phyloP scores from a whole-genome alignment of 2,888 invertebrate species.

The Tuta absoluta region DNA sequence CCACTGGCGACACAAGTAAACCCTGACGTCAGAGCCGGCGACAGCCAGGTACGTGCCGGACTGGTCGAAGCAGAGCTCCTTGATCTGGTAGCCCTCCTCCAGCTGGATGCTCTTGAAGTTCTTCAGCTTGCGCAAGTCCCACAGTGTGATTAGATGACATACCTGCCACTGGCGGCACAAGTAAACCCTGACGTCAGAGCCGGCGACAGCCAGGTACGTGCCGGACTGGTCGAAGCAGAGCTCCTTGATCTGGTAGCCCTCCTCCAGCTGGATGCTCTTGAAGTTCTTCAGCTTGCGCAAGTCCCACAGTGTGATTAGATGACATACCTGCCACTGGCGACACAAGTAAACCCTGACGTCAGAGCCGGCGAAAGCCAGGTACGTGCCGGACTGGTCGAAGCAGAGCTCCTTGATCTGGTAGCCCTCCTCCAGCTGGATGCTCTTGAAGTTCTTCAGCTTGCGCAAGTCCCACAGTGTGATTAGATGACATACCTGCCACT shows the following conservation, averaged over 20 bases:
- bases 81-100: constrained; percentile 86
- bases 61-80: constrained; percentile 97
- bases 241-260: constrained; percentile 85
- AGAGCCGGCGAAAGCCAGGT: constrained; percentile 97
- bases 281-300: constrained; percentile 99
- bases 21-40: constrained; percentile 97
- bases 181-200: constrained; percentile 97
- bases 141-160: too few relatives aligned
- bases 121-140: constrained; percentile 99
- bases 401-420: constrained; percentile 86
- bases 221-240: constrained; percentile 99
- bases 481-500: too few relatives aligned
- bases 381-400: constrained; percentile 99
- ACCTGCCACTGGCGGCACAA: constrained; percentile 99
- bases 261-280: constrained; percentile 96
- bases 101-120: constrained; percentile 98
- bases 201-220: constrained; percentile 97
- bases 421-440: constrained; percentile 94
- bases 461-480: constrained; percentile 99
- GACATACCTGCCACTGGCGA: constrained; percentile 99
- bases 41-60: constrained; percentile 98
- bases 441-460: constrained; percentile 99
- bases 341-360: constrained; percentile 98
- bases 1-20: constrained; percentile 98
- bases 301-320: constrained; percentile 99